phyloP scores from a whole-genome alignment of 1,140 invertebrate genomes.

The Aphelinus certus region DNA sequence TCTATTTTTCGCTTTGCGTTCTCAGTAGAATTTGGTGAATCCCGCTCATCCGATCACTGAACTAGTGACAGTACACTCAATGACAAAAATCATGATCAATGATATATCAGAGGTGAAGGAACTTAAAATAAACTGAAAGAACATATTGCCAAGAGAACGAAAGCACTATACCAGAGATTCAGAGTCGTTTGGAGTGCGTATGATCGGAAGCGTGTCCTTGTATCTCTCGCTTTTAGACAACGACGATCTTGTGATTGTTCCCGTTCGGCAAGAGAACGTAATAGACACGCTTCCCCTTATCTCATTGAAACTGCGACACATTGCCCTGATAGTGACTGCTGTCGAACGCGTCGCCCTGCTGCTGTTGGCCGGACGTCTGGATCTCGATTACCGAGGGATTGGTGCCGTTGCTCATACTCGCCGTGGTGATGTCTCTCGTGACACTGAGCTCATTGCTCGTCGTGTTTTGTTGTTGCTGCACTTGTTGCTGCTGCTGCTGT shows the following conservation, averaged over 20 bases:
- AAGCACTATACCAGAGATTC: conserved; percentile 38
- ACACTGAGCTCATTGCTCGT: conserved; percentile 36
- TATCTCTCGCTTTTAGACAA: conserved; percentile 54
- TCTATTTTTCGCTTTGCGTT: too few species aligned
- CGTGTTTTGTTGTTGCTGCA: conserved; percentile 35
- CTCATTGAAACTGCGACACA: conserved; percentile 64
- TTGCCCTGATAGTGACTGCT: conserved; percentile 60
- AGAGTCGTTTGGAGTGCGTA: background rate
- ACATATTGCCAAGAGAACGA: conserved; percentile 16
- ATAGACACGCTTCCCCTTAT: conserved; percentile 65
- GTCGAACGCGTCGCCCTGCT: conserved; percentile 47
- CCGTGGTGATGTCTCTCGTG: conserved; percentile 36
- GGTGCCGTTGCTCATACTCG: conserved; percentile 48
- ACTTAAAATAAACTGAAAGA: background rate
- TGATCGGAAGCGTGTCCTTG: conserved; percentile 46
- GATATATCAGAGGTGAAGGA: too few species aligned
- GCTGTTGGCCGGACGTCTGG: conserved; percentile 51
- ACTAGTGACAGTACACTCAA: too few species aligned
- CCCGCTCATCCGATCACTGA: too few species aligned
- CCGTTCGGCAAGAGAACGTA: conserved; percentile 65
- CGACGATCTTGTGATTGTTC: conserved; percentile 64
- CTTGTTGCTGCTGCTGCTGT: conserved; percentile 33
- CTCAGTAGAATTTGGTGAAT: too few species aligned
- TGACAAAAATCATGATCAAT: too few species aligned
- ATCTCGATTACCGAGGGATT: conserved; percentile 57